phyloP scores from a whole-genome alignment of 2,888 invertebrate genomes.

The Netelia melanura region DNA sequence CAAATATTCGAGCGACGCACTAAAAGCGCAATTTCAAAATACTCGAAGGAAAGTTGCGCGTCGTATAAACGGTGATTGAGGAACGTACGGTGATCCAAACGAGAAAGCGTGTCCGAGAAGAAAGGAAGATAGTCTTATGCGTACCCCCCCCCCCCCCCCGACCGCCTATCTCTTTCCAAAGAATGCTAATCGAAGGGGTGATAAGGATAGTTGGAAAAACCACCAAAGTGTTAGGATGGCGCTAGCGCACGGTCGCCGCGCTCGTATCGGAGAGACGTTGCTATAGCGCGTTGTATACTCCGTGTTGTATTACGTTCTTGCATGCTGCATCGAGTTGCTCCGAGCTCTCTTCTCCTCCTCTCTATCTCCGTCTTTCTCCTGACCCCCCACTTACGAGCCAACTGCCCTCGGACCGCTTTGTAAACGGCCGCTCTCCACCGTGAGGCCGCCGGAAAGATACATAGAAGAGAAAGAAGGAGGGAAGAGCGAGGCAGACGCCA shows the following conservation, averaged over 20 bases:
- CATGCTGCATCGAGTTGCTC: conserved; percentile 24
- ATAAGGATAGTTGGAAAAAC: conserved; percentile 56
- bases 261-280: conserved; percentile 36
- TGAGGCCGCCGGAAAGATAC: conserved; percentile 44
- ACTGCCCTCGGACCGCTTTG: conserved; percentile 55
- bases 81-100: too few species aligned
- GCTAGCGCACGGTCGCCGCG: conserved; percentile 24
- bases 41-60: not conserved
- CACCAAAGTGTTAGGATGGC: conserved; percentile 20
- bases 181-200: conserved; percentile 67
- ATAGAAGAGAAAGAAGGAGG: conserved; percentile 32
- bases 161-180: conserved; percentile 50
- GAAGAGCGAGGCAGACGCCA: conserved; percentile 55
- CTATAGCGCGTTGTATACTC: not conserved
- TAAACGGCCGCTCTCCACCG: conserved; percentile 67
- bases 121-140: not conserved
- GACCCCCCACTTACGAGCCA: conserved; percentile 39
- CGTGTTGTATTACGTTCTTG: not conserved
- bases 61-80: not conserved
- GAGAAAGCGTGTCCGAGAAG: not conserved
- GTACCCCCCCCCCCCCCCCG: too few species aligned
- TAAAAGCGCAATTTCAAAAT: conserved; percentile 55
- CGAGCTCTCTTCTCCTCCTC: conserved; percentile 42
- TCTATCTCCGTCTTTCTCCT: conserved; percentile 41
- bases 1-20: not conserved